Evolutionary conservation across 2,888 invertebrate genomes (phyloP), one percentile per base, ranked within the genome.

Genomic region (Pristionchus entomophagus): DNA sequence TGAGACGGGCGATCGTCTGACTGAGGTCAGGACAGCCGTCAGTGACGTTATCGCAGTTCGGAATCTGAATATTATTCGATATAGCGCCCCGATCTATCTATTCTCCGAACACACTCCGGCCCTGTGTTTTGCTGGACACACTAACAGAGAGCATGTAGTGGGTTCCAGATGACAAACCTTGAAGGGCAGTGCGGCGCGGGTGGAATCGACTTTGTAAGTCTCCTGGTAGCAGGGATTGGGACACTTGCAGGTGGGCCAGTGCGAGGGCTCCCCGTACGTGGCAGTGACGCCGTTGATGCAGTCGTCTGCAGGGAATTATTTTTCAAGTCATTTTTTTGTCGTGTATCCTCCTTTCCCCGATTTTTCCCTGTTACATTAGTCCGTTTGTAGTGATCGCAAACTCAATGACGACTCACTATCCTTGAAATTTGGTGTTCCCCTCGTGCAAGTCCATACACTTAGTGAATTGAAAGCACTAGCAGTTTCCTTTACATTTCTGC

Each of bases 171-270:
- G n/a, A n/a, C n/a, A n/a, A 2, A 82, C 82, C 82, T 82, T 82
- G 59, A 38, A 82, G 0, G 82, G 82, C 38, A 82, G 56, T 3
- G 29, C 38, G 22, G 82, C 56, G 19, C 82, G 26, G 12, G 82
- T 59, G 26, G 82, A n/a, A 0, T 1, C 10, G 38, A 82, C 14
- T 26, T n/a, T 26, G 59, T 82, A 82, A 12, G 32, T 56, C 29
- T 82, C 82, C 14, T 32, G 35, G 45, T 82, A 82, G 82, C 82
- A 82, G 1, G 56, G 38, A 26, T 59, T 26, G 0, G 82, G 82
- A 26, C 82, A 82, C 19, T 38, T 26, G 26, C 82, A 82, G 0
- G 26, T 17, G 29, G 38, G 38, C 53, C 53, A 82, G 17, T n/a
- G 38, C 19, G 82, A 38, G 6, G 59, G 35, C 32, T 82, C 82